Evolutionary conservation across 2,113 vertebrate genomes (phyloP), one percentile per base, ranked within the genome.

Genomic region (Mohoua ochrocephala): DNA sequence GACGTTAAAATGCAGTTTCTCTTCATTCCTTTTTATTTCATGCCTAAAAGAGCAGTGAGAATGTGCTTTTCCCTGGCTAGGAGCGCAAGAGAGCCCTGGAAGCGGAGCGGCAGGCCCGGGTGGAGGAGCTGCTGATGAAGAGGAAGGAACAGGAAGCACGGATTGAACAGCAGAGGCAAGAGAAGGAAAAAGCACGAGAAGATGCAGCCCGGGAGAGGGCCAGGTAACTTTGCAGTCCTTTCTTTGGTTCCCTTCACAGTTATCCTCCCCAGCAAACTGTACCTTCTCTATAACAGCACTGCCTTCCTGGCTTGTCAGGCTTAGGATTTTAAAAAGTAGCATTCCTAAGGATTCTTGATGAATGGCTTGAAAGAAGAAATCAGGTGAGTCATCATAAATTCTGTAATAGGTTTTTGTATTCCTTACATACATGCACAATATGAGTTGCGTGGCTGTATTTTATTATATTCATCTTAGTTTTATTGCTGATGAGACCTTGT

Each of bases 131-230:
- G 95, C 87, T 99, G 83, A 97, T 98, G 93, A 98, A 98, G 83
- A 98, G 99, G 90, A 99, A 98, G 50, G 99, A 99, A 53, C 99
- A 99, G 67, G 99, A 99, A 86, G 99, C 99, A 7, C 98, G 99
- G 4, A 99, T 99, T 74, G 99, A 99, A 28, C 99, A 99, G 89
- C 99, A 99, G 96, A 97, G 98, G 70, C 99, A 99, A 64, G 99
- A 99, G 91, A 99, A 99, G 75, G 99, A 99, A 68, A 98, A 98
- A 70, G 99, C 99, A 4, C 98, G 99, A 19, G 99, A 99, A 76
- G 99, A 99, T 61, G 99, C 99, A 6, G 99, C 99, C 6, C 97
- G 99, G 20, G 99, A 99, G 94, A 98, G 99, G 87, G 99, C 99
- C 44, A 99, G 99, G 99, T 99, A 97, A 44, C 28, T 61, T 17